phyloP scores from a whole-genome alignment of 2,113 vertebrate genomes.

The Galbula dea region DNA sequence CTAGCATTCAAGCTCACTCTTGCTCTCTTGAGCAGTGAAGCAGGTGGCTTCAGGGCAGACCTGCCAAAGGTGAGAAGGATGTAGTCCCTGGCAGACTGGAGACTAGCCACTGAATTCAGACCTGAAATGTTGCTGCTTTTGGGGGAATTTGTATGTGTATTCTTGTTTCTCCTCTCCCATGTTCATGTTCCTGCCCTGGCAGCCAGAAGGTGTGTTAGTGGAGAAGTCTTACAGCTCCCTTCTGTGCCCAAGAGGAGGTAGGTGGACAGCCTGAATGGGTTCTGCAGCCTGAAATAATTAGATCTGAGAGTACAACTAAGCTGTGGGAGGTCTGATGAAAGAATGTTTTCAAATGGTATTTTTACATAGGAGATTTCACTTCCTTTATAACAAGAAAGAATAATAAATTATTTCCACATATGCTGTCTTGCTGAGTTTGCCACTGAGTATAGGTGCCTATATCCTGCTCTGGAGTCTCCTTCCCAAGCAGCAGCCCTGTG shows the following conservation, averaged over 20 bases:
- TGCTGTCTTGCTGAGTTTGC: neutral
- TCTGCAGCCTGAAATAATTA: neutral
- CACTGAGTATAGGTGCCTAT: neutral
- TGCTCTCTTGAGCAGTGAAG: neutral
- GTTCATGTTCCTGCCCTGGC: neutral
- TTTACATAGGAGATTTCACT: neutral
- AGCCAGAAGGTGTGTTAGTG: slow-evolving; percentile 68
- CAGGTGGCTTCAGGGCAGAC: neutral
- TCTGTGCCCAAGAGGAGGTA: slow-evolving; percentile 66
- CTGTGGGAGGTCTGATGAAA: neutral
- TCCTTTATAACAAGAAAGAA: neutral
- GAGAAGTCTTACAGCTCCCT: slow-evolving; percentile 59
- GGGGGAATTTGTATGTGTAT: neutral
- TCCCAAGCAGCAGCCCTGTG: neutral
- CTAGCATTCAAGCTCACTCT: neutral
- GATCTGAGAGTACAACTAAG: neutral
- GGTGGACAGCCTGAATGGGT: neutral
- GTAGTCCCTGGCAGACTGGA: neutral
- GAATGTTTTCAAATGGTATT: neutral
- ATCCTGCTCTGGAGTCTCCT: neutral
- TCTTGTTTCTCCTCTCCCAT: neutral
- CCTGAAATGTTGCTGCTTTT: neutral
- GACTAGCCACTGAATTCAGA: neutral
- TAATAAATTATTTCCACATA: neutral
- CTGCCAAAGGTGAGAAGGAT: neutral